Conservation (phyloP, 2,797 vertebrate species). For the Microctenopoma lineatum region DNA sequence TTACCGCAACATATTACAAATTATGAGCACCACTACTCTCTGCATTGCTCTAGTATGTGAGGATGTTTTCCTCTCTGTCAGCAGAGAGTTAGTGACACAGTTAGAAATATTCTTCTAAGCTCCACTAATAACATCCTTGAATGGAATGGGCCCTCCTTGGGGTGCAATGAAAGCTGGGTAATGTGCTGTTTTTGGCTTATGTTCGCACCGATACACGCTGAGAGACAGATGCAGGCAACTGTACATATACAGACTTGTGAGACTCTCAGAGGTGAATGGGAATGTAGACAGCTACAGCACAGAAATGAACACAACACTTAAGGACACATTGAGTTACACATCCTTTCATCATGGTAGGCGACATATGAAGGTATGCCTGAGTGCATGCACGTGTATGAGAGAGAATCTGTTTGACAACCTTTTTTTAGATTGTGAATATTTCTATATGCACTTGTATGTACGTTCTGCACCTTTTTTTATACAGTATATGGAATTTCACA, state of each 20-base stretch:
- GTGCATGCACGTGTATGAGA: neutral
- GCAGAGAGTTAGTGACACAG: constrained; percentile 59
- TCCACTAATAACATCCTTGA: constrained; percentile 65
- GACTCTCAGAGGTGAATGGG: constrained; percentile 28
- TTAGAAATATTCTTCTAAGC: constrained; percentile 68
- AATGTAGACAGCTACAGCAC: constrained; percentile 15
- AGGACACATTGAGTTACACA: constrained; percentile 1
- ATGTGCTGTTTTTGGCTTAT: constrained; percentile 71
- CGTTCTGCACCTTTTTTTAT: neutral
- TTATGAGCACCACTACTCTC: constrained; percentile 3
- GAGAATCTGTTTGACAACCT: neutral
- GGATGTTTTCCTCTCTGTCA: constrained; percentile 60
- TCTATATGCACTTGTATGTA: neutral
- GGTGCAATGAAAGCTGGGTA: constrained; percentile 67
- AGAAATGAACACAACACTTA: constrained; percentile 6
- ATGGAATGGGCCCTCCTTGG: constrained; percentile 58
- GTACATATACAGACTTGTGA: constrained; percentile 23
- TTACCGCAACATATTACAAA: constrained; percentile 1
- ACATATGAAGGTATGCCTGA: neutral
- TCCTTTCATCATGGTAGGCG: neutral
- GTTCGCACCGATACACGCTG: constrained; percentile 42
- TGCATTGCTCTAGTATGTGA: constrained; percentile 36
- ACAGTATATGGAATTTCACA: constrained; percentile 20
- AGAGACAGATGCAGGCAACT: constrained; percentile 53
- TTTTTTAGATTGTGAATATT: neutral